These are phyloP conservation scores for Gerris buenoi DNA, from an alignment of 1,140 invertebrate species.

Conservation along the genomic window DNA sequence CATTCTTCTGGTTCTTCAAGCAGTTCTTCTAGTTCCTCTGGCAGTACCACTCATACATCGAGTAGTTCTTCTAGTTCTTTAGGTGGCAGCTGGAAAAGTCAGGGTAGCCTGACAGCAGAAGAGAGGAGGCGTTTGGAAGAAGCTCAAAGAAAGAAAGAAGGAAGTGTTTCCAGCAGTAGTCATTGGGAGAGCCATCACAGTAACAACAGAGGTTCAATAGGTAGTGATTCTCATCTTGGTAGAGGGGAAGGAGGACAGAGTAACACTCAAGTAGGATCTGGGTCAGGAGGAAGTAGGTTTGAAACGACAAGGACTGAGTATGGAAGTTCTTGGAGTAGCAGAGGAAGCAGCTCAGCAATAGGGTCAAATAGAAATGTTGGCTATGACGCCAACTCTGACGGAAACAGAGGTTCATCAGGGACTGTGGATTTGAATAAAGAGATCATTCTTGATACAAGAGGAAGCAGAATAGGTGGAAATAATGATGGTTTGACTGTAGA, in stretches of 20 bases:
- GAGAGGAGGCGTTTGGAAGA: slow-evolving; percentile 18
- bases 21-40: not conserved
- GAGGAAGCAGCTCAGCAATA: not conserved
- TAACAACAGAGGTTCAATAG: slow-evolving; percentile 8
- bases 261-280: not conserved
- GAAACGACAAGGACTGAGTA: not conserved
- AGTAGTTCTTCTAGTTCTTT: not conserved
- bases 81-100: not conserved
- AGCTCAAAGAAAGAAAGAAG: slow-evolving; percentile 16
- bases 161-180: slow-evolving; percentile 10
- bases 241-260: not conserved
- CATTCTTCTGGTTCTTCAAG: not conserved
- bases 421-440: not conserved
- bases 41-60: no score
- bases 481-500: no score
- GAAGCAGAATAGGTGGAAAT: not conserved
- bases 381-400: not conserved
- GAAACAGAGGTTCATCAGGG: not conserved
- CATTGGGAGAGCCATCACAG: slow-evolving; percentile 9
- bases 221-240: slow-evolving; percentile 11
- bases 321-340: not conserved
- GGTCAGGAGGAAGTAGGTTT: not conserved
- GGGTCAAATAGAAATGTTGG: no score
- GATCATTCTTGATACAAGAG: not conserved
- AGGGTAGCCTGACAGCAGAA: slow-evolving; percentile 12